Base-by-base conservation (phyloP, 2,888 invertebrate genomes). In the Rhabditophanes sp. region DNA sequence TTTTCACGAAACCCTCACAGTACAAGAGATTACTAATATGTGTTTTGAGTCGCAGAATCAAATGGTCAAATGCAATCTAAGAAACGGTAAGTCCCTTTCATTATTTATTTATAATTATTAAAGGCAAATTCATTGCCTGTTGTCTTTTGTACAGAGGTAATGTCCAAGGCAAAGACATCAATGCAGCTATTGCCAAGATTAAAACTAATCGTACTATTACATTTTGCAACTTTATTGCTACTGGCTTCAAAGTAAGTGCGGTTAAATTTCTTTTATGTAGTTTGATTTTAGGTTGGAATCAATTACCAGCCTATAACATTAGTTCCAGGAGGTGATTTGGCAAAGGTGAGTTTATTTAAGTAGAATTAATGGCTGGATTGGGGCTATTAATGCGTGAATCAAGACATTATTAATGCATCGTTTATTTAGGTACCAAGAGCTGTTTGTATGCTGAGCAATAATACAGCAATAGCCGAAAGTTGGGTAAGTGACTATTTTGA, bases 251-350 rank as follows among this genome's bases (percentile, higher is more conserved):
- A 48, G 58, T 56, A 21, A 24, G 22, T 16, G 34, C 34, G 30
- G n/a, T n/a, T n/a, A n/a, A n/a, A n/a, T n/a, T n/a, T n/a, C n/a
- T n/a, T n/a, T n/a, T n/a, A n/a, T n/a, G n/a, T n/a, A n/a, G n/a
- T n/a, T 32, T 23, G 23, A 27, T 16, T 35, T 28, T 25, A 85
- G 56, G 58, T 59, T 26, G 58, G 58, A 25, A 57, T 56, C 46
- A 56, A 58, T 48, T 58, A 58, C 41, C 59, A 61, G 39, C 60
- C 60, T 7, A 58, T 83, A 1, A 74, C 76, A 1, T 83, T 83
- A 16, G 85, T 87, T 32, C 85, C 85, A 9, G 84, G 84, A 12
- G 85, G 85, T 26, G 85, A 87, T 49, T 78, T 84, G 41, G 69
- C 71, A 30, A 70, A 70, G 51, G n/a, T n/a, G n/a, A n/a, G n/a